phyloP scores from a whole-genome alignment of 1,140 invertebrate species.

The Drosophila tsacasi region DNA sequence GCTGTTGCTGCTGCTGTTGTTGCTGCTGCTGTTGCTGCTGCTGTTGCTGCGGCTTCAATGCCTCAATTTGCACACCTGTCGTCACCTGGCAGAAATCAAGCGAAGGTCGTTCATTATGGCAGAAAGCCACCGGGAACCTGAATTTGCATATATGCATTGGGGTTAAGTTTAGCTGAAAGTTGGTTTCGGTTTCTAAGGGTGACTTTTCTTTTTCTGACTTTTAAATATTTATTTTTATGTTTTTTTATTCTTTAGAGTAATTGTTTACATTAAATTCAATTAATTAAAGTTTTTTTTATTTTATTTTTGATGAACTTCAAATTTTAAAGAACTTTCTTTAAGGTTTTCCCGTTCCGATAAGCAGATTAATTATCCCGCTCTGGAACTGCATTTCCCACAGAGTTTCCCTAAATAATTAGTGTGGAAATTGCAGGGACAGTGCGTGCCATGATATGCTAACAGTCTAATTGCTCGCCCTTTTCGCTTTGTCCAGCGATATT shows the following conservation, averaged over 20 bases:
- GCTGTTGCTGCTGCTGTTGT: neutral
- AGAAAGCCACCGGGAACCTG: neutral
- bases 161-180: constrained; percentile 15
- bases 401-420: constrained; percentile 7
- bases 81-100: constrained; percentile 17
- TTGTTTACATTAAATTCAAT: neutral
- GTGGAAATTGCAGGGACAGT: neutral
- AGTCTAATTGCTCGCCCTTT: constrained; percentile 18
- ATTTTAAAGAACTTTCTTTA: neutral
- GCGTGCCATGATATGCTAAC: constrained; percentile 17
- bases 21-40: neutral
- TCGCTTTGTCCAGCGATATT: constrained; percentile 29
- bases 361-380: neutral
- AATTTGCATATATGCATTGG: constrained; percentile 17
- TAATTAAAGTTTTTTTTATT: neutral
- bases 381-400: neutral
- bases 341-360: neutral
- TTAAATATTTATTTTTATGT: neutral
- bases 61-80: constrained; percentile 26
- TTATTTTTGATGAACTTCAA: neutral
- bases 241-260: rapidly evolving
- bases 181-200: neutral
- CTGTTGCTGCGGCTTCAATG: constrained; percentile 4
- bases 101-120: constrained; percentile 35
- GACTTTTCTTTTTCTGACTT: too few relatives aligned